Evolutionary conservation across 2,113 vertebrate species (phyloP).

Genomic region (Myrmophylax atrothorax): DNA sequence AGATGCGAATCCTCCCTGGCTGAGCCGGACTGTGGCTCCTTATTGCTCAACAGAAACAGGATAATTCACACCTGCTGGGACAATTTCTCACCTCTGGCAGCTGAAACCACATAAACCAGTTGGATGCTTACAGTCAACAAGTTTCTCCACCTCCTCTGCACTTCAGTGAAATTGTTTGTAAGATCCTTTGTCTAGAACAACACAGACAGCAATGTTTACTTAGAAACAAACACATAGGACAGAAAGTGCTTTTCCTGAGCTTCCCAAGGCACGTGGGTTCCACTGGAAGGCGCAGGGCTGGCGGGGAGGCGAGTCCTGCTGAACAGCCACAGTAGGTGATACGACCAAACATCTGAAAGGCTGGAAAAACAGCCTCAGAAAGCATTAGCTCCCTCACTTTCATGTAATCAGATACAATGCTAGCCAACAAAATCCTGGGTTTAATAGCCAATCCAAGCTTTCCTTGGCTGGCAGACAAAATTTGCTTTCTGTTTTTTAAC

Average conservation of each 20-base stretch:
- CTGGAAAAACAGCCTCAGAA: conserved; percentile 30
- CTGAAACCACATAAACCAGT: neutral
- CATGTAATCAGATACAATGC: conserved; percentile 31
- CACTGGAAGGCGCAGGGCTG: neutral
- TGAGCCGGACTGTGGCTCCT: neutral
- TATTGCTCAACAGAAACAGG: neutral
- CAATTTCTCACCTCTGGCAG: neutral
- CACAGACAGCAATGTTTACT: neutral
- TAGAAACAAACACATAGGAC: neutral
- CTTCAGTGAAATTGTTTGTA: neutral
- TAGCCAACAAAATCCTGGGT: conserved; percentile 37
- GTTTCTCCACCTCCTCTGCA: neutral
- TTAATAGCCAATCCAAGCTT: conserved; percentile 58
- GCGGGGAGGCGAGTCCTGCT: neutral
- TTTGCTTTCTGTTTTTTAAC: conserved; percentile 43
- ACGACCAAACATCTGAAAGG: neutral
- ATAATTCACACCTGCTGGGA: neutral
- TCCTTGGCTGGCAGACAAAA: conserved; percentile 39
- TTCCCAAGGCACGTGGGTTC: neutral
- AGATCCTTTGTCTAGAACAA: neutral
- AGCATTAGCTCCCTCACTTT: conserved; percentile 20
- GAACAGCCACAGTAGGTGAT: neutral
- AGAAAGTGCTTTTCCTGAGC: conserved; percentile 4
- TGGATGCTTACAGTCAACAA: neutral
- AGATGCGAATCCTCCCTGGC: neutral